Percentiles rank a stretch among this genome's conserved stretches.
phyloP scores from a whole-genome alignment of 2,113 vertebrate genomes.

The Eurypyga helias region DNA sequence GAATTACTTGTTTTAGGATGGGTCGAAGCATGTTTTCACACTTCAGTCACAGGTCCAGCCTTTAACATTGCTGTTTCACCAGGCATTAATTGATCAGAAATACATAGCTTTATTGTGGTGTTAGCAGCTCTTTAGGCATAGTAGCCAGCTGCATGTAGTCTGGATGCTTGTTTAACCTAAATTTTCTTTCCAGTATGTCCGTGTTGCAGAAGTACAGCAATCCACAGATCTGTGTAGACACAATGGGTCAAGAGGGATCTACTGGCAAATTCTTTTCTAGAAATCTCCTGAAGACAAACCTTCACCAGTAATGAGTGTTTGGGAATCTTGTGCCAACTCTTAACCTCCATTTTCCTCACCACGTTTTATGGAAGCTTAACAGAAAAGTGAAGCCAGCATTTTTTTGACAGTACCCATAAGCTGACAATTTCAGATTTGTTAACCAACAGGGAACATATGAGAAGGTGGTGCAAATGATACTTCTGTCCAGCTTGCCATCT shows the following conservation, averaged over 20 bases:
- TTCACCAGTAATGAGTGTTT: accelerated
- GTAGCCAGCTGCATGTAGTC: neutral
- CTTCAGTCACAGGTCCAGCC: neutral
- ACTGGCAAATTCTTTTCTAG: neutral
- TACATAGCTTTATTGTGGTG: accelerated
- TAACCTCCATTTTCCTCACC: neutral
- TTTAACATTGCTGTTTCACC: neutral
- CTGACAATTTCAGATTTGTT: neutral
- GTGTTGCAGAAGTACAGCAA: neutral
- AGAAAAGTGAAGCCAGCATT: neutral
- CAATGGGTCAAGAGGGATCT: neutral
- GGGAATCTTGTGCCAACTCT: accelerated
- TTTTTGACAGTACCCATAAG: neutral
- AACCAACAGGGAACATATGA: neutral
- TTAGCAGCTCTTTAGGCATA: neutral
- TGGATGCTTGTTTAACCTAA: neutral
- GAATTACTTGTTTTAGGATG: neutral
- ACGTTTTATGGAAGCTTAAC: neutral
- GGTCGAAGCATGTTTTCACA: neutral
- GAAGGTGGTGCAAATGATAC: neutral
- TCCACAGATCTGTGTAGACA: neutral
- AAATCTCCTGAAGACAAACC: neutral
- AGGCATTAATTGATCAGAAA: neutral
- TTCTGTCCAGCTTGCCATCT: neutral
- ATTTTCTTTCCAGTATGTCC: neutral